Base-by-base conservation (phyloP, 1,140 invertebrate genomes). In the Hycleus phaleratus region DNA sequence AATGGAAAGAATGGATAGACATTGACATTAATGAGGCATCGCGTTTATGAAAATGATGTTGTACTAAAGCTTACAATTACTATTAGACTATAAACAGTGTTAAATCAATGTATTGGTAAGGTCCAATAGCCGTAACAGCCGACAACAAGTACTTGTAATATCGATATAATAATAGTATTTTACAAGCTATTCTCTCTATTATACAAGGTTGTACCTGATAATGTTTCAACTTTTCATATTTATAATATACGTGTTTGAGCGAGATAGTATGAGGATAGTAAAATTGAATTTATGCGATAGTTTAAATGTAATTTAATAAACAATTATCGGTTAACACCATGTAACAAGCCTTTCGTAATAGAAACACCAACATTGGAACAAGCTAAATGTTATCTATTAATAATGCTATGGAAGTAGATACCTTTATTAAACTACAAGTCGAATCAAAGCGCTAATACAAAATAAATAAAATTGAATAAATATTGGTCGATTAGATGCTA, bases 221-320 rank as follows among this genome's bases (percentile, higher is more conserved):
- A 61, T 51, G 61, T 51, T 65, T 66, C 65, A 68, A 68, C 67
- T 68, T 68, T 68, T 67, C 67, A 68, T 67, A 68, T 65, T 65
- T 56, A 58, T 56, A 58, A 63, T 64, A 2, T 32, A 7, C 0
- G 32, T 5, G 32, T 5, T 4, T 32, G 7, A 32, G 32, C 4
- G 32, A 32, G 32, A 32, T 32, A 32, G 4, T 5, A 32, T 32
- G 0, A 32, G 32, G 32, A 32, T 32, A 32, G 32, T 58, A 60
- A 66, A 65, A 64, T 59, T 59, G 63, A 63, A 69, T 69, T 69
- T 69, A 68, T 18, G 32, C 60, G 61, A 62, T 51, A 65, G 58
- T 65, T 67, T 67, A 63, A 67, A 58, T 59, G 65, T 67, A 69
- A 69, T 67, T 69, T 69, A 69, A 69, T 69, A 67, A 69, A 65